Evolutionary conservation across 2,113 vertebrate species (phyloP).

Genomic region (Lycaon pictus): DNA sequence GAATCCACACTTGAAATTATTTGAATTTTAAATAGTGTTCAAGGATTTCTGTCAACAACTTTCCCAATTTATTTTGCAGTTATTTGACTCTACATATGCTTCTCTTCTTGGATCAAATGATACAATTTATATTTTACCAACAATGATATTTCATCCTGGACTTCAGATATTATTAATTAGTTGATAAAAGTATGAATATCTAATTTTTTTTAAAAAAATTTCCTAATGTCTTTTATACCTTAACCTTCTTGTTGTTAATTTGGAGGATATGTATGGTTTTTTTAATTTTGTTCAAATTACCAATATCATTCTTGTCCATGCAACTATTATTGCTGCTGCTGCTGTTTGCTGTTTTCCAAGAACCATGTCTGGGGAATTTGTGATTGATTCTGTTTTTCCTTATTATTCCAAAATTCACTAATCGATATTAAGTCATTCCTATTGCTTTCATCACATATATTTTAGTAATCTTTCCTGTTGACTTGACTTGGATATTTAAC

Average conservation of each 20-base stretch:
- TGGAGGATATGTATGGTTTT: not conserved
- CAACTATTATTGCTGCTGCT: not conserved
- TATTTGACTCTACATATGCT: not conserved
- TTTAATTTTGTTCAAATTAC: not conserved
- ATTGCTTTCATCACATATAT: not conserved
- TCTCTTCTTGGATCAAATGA: not conserved
- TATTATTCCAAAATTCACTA: not conserved
- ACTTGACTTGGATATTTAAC: not conserved
- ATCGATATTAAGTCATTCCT: slow-evolving; percentile 23
- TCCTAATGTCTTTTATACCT: not conserved
- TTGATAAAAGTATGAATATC: not conserved
- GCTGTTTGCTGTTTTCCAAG: not conserved
- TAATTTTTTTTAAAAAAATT: not conserved
- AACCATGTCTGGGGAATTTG: not conserved
- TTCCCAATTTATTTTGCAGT: not conserved
- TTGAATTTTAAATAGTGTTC: not conserved
- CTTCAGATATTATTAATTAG: not conserved
- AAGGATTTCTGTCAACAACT: not conserved
- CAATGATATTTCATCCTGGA: not conserved
- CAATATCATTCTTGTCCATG: not conserved
- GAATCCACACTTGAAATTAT: not conserved
- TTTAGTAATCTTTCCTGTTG: not conserved
- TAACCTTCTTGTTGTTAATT: not conserved
- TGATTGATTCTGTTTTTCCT: not conserved
- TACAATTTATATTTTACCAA: not conserved